phyloP scores from a whole-genome alignment of 2,113 vertebrate species.

The Elaphurus davidianus region DNA sequence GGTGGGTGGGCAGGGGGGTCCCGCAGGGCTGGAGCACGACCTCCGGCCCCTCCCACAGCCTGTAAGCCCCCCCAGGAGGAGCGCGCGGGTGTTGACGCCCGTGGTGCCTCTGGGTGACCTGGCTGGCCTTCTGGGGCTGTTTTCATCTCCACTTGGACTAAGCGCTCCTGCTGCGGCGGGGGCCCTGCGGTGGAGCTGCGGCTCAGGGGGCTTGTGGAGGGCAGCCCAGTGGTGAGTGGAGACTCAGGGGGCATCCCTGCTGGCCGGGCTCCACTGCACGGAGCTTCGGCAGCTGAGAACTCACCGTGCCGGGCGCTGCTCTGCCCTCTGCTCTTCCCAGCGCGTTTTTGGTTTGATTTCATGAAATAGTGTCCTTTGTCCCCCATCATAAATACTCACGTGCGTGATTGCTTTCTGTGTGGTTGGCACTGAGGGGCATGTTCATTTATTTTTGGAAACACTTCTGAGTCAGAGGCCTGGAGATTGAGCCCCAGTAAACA shows the following conservation, averaged over 20 bases:
- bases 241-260: accelerated
- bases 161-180: accelerated
- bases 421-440: accelerated
- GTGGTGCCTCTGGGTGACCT: neutral
- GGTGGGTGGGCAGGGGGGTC: too few species aligned
- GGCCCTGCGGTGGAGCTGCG: accelerated
- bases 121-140: neutral
- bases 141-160: neutral
- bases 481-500: neutral
- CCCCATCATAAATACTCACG: accelerated
- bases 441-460: neutral
- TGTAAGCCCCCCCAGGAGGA: too few species aligned
- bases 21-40: neutral
- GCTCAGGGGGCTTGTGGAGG: accelerated
- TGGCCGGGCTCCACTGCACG: accelerated
- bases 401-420: neutral
- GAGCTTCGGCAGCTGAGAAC: neutral
- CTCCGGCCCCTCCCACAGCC: neutral
- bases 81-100: accelerated
- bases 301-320: neutral
- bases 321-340: neutral
- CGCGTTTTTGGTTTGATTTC: neutral
- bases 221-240: accelerated
- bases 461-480: neutral
- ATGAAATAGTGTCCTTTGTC: neutral